Evolutionary conservation across 2,888 invertebrate genomes (phyloP).

Genomic region (Trilocha varians): DNA sequence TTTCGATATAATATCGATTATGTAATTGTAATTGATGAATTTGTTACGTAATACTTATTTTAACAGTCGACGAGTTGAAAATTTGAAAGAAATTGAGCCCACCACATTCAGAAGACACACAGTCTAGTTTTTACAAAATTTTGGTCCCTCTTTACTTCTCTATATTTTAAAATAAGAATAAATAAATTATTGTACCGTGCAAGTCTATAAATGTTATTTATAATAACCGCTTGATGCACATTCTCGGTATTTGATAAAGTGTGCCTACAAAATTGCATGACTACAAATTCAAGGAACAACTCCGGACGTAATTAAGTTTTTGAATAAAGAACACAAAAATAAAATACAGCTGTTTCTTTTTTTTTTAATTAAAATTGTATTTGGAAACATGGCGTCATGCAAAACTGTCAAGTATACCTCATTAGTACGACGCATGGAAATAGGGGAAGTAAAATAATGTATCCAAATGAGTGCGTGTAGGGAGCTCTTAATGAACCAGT

Average conservation of each 20-base stretch:
- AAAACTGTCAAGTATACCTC: background rate
- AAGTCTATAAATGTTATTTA: no score
- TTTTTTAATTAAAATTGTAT: background rate
- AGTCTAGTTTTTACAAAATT: no score
- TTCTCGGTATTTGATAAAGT: background rate
- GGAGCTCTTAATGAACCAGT: no score
- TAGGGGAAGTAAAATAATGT: no score
- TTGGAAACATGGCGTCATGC: background rate
- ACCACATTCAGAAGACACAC: no score
- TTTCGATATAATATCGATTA: constrained; percentile 47
- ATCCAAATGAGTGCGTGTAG: no score
- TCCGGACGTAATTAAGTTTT: background rate
- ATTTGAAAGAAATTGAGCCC: no score
- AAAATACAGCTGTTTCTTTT: background rate
- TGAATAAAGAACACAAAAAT: background rate
- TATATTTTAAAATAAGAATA: no score
- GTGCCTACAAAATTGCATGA: background rate
- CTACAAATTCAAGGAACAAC: background rate
- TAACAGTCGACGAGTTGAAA: no score
- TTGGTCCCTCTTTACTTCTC: no score
- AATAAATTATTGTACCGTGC: no score
- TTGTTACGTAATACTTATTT: constrained; percentile 12
- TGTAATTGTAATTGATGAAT: constrained; percentile 19
- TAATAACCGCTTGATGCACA: background rate
- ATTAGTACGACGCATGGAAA: no score